These are phyloP conservation scores for Chrysodeixis includens DNA, from an alignment of 2,888 invertebrate genomes.

Conservation along the genomic window DNA sequence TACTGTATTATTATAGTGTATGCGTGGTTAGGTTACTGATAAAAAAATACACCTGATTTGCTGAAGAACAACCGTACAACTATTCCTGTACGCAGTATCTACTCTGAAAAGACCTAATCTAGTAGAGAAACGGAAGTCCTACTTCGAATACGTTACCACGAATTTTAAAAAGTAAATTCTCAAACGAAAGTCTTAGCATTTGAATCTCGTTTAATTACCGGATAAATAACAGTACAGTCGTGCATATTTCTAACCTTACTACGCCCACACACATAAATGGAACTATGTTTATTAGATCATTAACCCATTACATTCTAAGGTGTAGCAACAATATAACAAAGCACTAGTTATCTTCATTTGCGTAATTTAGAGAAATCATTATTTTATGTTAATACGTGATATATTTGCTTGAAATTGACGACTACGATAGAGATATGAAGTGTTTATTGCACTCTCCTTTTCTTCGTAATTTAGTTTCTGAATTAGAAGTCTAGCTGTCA, in stretches of 20 bases:
- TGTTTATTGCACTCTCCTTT: too few relatives aligned
- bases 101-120: too few relatives aligned
- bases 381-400: neutral
- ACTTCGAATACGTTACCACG: neutral
- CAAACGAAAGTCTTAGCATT: neutral
- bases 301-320: slow-evolving; percentile 46
- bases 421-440: neutral
- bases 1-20: too few relatives aligned
- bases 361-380: slow-evolving; percentile 7
- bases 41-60: too few relatives aligned
- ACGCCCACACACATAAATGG: slow-evolving; percentile 20
- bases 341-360: slow-evolving; percentile 11
- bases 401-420: neutral
- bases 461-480: too few relatives aligned
- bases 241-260: slow-evolving; percentile 18
- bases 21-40: too few relatives aligned
- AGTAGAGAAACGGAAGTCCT: neutral
- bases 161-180: neutral
- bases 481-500: too few relatives aligned
- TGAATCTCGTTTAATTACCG: neutral
- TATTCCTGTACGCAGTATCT: too few relatives aligned
- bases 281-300: slow-evolving; percentile 36
- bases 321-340: slow-evolving; percentile 26
- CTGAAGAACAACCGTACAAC: too few relatives aligned
- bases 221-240: slow-evolving; percentile 6